Conservation (phyloP, 2,888 invertebrate species). For the Physocephala rufipes region DNA sequence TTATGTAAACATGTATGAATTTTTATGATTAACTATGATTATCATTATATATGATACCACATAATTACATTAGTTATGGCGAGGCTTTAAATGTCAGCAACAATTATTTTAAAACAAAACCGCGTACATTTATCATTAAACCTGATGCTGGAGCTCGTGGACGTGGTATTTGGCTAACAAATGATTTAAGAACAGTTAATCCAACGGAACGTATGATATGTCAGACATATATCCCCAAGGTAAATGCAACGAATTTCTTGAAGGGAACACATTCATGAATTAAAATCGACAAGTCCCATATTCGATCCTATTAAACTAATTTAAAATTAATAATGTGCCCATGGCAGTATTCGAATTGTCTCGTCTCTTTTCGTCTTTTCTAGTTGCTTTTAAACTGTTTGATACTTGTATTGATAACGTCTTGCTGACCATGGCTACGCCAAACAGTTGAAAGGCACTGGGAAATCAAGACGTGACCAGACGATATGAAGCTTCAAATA, state of each 20-base stretch:
- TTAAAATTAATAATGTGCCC: too few species aligned
- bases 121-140: constrained; percentile 85
- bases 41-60: background rate
- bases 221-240: constrained; percentile 78
- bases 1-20: background rate
- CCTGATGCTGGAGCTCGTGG: constrained; percentile 93
- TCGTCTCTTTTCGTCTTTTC: too few species aligned
- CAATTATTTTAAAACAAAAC: constrained; percentile 70
- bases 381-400: too few species aligned
- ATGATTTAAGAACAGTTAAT: constrained; percentile 78
- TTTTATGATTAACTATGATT: background rate
- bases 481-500: too few species aligned
- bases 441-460: too few species aligned
- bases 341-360: too few species aligned
- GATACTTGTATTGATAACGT: too few species aligned
- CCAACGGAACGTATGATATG: constrained; percentile 86
- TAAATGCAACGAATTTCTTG: constrained; percentile 54
- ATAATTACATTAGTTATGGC: constrained; percentile 69
- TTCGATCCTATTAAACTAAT: too few species aligned
- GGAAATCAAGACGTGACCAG: too few species aligned
- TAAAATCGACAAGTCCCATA: too few species aligned
- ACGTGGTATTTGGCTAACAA: constrained; percentile 86
- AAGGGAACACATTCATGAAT: too few species aligned
- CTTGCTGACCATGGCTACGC: too few species aligned
- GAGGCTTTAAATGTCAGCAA: constrained; percentile 70